phyloP scores from a whole-genome alignment of 2,888 invertebrate genomes.

The Patella ulyssiponensis region DNA sequence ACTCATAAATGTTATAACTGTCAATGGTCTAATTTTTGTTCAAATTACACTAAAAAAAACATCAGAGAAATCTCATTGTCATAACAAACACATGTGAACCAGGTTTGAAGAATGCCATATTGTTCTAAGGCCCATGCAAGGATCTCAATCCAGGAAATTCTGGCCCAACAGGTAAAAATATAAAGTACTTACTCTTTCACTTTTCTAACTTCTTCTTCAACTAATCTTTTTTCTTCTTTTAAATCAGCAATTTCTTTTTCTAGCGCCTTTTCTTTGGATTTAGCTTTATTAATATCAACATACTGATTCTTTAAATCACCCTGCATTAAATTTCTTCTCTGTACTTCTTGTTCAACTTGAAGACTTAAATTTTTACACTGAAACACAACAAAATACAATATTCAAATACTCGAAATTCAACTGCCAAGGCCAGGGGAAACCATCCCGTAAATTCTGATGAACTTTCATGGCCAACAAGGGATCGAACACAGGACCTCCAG shows the following conservation, averaged over 20 bases:
- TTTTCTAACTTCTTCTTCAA: constrained; percentile 84
- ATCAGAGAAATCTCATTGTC: too few species aligned
- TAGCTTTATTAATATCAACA: constrained; percentile 81
- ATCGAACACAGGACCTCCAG: too few species aligned
- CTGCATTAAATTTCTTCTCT: constrained; percentile 85
- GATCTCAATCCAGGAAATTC: too few species aligned
- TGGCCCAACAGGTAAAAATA: not conserved
- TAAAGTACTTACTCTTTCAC: constrained; percentile 76
- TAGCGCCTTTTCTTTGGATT: constrained; percentile 81
- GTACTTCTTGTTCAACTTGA: constrained; percentile 92
- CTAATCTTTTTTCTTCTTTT: constrained; percentile 80
- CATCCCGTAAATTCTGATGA: too few species aligned
- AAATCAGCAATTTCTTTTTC: constrained; percentile 78
- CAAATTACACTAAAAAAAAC: too few species aligned
- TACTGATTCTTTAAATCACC: constrained; percentile 84
- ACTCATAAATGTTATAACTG: too few species aligned
- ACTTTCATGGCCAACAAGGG: too few species aligned
- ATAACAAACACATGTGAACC: too few species aligned
- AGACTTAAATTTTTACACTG: constrained; percentile 80
- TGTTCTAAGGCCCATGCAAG: too few species aligned
- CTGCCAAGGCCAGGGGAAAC: not conserved
- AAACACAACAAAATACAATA: constrained; percentile 28
- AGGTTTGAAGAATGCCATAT: too few species aligned
- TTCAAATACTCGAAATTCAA: not conserved
- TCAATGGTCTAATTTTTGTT: too few species aligned